phyloP scores from a whole-genome alignment of 2,113 vertebrate species.

The Stegastes partitus region DNA sequence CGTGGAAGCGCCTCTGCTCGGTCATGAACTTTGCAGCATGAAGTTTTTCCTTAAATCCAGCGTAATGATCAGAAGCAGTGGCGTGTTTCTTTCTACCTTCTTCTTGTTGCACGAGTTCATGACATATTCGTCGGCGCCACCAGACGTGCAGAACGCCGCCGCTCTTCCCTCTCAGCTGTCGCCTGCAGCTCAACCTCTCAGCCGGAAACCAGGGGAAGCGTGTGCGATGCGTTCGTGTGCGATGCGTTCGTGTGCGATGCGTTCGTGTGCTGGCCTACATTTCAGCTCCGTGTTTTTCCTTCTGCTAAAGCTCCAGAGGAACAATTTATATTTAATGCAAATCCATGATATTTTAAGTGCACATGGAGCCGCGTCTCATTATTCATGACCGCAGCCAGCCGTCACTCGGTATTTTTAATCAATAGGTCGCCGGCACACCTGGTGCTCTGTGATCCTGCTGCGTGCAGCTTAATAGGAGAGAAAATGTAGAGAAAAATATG shows the following conservation, averaged over 20 bases:
- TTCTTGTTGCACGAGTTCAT: too few relatives aligned
- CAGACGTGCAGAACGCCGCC: not conserved
- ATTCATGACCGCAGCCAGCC: not conserved
- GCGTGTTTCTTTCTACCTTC: too few relatives aligned
- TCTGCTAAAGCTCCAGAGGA: not conserved
- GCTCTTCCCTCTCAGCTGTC: slow-evolving; percentile 28
- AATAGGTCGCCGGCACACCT: too few relatives aligned
- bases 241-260: too few relatives aligned
- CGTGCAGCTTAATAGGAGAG: too few relatives aligned
- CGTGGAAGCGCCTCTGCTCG: not conserved
- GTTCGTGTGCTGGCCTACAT: slow-evolving; percentile 46
- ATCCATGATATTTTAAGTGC: slow-evolving; percentile 33
- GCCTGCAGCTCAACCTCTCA: slow-evolving; percentile 33
- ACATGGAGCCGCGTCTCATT: not conserved
- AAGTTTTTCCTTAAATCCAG: too few relatives aligned
- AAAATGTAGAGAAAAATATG: too few relatives aligned
- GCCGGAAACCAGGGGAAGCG: not conserved
- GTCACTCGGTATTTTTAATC: too few relatives aligned
- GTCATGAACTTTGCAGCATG: not conserved
- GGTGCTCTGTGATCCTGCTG: too few relatives aligned
- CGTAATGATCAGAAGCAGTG: too few relatives aligned
- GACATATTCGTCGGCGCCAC: too few relatives aligned
- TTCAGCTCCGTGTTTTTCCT: slow-evolving; percentile 15
- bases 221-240: too few relatives aligned
- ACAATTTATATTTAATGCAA: slow-evolving; percentile 54